Evolutionary conservation across 2,888 invertebrate genomes (phyloP), one percentile per base, ranked within the genome.

Genomic region (Lepidocyrtinus sp.): DNA sequence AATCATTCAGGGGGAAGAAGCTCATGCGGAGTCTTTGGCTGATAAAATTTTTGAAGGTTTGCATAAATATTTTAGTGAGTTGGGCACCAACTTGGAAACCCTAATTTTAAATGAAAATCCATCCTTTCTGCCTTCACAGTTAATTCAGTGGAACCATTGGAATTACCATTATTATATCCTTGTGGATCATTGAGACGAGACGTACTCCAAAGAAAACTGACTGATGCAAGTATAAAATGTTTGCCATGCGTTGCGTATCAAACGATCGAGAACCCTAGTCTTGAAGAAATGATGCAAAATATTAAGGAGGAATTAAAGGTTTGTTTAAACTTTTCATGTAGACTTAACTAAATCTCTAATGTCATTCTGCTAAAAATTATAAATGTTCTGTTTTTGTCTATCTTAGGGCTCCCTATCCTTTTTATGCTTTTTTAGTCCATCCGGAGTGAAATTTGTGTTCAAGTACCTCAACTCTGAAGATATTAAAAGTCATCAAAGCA

Each of bases 371-470:
- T n/a, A n/a, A n/a, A 63, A 21, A 21, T 21, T 63, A 21, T 63
- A 21, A 21, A n/a, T n/a, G n/a, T n/a, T n/a, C n/a, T 22, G 12
- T 15, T 15, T 21, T 21, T 15, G 24, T 63, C 15, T 22, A 21
- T 63, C 24, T 63, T 7, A 63, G 64, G 15, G 24, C 24, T 63
- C 22, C 15, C 64, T 27, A 21, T 15, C 15, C 36, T 36, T 36
- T 36, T n/a, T 75, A 5, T 45, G 24, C 12, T 84, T 84, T 59
- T 84, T 83, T 50, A 84, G 84, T 59, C 84, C 84, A 9, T 84
- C 84, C 12, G 84, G 84, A 27, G 73, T 84, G 1, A 74, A 79
- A 15, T 69, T 75, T 55, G 77, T 77, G 22, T 9, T 75, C 55
- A n/a, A 55, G n/a, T 3, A 55, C 3, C n/a, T 55, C 3, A n/a